Evolutionary conservation across 2,797 vertebrate genomes (phyloP), one percentile per base, ranked within the genome.

Genomic region (Acestrorhynchus altus): DNA sequence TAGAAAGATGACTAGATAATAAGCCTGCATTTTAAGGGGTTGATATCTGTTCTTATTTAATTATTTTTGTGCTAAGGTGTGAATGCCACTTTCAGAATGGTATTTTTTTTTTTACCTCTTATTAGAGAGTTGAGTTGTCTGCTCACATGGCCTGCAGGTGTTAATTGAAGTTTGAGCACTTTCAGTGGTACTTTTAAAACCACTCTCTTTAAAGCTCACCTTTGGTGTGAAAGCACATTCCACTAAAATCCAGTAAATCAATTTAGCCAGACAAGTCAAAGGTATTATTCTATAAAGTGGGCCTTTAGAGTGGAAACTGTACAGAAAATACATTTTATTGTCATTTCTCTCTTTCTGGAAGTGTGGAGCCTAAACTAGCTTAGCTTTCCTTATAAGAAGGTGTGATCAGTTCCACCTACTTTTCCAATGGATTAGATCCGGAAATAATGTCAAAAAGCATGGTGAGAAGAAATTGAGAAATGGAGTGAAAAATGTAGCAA

Each of bases 191-290:
- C 24, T 28, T 12, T 31, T 59, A 59, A 28, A 59, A 4, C 24
- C 24, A 8, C 16, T 28, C 12, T 24, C 28, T 13, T 35, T 35
- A 60, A 35, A 31, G 56, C 57, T 20, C 74, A 72, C 74, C 68
- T 39, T 51, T 59, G 79, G 60, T 72, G 68, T 4, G 31, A 71
- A 80, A 76, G 70, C 72, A 80, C 66, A 65, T 69, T 51, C 24
- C 49, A 75, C 54, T 47, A 24, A 76, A 63, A 65, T 67, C 71
- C 42, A 24, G 15, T 80, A 49, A 75, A 70, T 71, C 57, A 59
- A 80, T 80, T 72, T 65, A 76, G n/a, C 22, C 59, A 28, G 73
- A 71, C 72, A 59, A 59, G 16, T 60, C 57, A 18, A 9, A 35
- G 7, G 8, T 35, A 35, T 60, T 18, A 60, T 60, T 16, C 57